Evolutionary conservation across 2,797 vertebrate genomes (phyloP).

Genomic region (Schizopygopsis malacanthus): DNA sequence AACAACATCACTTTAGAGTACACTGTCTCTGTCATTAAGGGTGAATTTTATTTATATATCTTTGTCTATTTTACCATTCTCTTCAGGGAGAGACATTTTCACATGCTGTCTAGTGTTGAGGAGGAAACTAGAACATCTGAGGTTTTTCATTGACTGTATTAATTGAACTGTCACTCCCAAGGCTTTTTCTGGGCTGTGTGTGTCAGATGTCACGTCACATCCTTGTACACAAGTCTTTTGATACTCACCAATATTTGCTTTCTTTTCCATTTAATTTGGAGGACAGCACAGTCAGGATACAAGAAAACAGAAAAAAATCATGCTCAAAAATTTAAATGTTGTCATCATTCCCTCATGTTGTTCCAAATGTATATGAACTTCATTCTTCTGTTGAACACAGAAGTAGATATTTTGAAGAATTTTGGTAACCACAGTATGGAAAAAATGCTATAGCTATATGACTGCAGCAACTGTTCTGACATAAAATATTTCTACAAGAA

Average conservation of each 20-base stretch:
- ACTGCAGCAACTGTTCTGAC: no score
- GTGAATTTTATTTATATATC: neutral
- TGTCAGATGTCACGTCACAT: slow-evolving; percentile 20
- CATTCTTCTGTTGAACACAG: neutral
- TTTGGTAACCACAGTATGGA: neutral
- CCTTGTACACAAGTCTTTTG: slow-evolving; percentile 7
- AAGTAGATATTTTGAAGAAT: neutral
- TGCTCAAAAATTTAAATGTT: neutral
- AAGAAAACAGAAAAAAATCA: neutral
- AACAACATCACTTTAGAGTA: neutral
- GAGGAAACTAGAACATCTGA: neutral
- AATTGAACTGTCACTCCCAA: slow-evolving; percentile 41
- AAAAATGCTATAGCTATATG: neutral
- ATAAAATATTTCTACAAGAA: no score
- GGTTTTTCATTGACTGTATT: slow-evolving; percentile 10
- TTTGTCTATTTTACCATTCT: neutral
- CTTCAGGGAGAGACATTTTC: neutral
- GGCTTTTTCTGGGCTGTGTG: slow-evolving; percentile 12
- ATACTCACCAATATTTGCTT: neutral
- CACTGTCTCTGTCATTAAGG: neutral
- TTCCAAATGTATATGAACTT: neutral
- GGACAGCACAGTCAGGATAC: slow-evolving; percentile 54
- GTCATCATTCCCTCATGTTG: neutral
- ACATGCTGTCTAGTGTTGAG: neutral
- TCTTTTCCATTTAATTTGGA: neutral